Evolutionary conservation across 2,113 vertebrate genomes (phyloP), one percentile per base, ranked within the genome.

Genomic region (rat (Rattus norvegicus)): DNA sequence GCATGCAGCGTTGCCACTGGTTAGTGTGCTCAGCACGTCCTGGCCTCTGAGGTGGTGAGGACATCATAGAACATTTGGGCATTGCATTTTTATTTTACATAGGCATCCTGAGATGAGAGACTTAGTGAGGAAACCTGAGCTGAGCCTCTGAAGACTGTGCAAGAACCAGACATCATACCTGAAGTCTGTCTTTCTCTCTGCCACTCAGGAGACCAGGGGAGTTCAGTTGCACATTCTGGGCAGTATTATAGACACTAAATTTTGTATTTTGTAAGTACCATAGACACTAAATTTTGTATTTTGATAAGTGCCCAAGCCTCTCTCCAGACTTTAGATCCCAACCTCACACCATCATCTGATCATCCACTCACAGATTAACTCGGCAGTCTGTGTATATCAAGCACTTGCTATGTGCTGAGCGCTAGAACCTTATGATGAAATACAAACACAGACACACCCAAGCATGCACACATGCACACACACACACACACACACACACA

Each of bases 91-190:
- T 59, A 69, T 76, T 59, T 79, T 47, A 5, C 59, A 2, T 52
- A 63, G 56, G 86, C 86, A 36, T 33, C 20, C 43, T 83, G 67
- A 91, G 73, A 89, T 69, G 54, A 72, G 24, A 89, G 86, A 90
- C 77, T 22, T 79, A n/a, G 33, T 39, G 22, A 43, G 36, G 49
- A 69, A 79, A 73, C 36, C 0, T 43, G 10, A 47, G 6, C 70
- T 9, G 12, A 87, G 19, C 52, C 65, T 26, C 20, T 3, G 26
- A 39, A 7, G 4, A 80, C 81, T 61, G 59, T 43, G 19, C 7
- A 19, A 69, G 65, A 75, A 39, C 36, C 43, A 47, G 33, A 70
- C 16, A n/a, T 59, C 33, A 16, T 1, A 0, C 12, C 81, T 22
- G 24, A 54, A 43, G 77, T 26, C 20, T 65, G 24, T 12, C 16